These are phyloP conservation scores for Tetramorium alpestre DNA, from an alignment of 1,140 invertebrate species.

Conservation along the genomic window DNA sequence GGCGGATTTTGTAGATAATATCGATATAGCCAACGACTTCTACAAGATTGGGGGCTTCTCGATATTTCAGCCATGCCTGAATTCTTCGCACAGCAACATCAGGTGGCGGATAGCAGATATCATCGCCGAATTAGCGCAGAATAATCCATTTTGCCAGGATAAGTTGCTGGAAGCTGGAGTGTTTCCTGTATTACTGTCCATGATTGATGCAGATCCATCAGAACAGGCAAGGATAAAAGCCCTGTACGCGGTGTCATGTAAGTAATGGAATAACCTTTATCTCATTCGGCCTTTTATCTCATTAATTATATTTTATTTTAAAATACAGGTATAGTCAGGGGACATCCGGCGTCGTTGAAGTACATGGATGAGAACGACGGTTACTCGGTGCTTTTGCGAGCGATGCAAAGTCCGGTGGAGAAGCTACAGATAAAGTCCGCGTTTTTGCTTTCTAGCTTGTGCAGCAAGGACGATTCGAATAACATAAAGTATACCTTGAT, in stretches of 20 bases:
- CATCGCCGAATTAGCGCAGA: conserved; percentile 91
- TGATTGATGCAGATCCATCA: conserved; percentile 88
- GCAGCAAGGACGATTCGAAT: conserved; percentile 86
- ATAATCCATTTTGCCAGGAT: conserved; percentile 92
- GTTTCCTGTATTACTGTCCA: conserved; percentile 88
- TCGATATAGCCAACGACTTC: conserved; percentile 93
- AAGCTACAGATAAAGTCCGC: conserved; percentile 90
- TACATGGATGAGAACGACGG: conserved; percentile 88
- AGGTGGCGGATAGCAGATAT: conserved; percentile 88
- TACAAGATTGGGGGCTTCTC: conserved; percentile 92
- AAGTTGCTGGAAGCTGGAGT: conserved; percentile 88
- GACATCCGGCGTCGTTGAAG: conserved; percentile 86
- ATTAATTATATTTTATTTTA: conserved; percentile 1
- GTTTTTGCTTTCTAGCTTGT: conserved; percentile 89
- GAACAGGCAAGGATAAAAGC: conserved; percentile 88
- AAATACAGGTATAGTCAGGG: conserved; percentile 87
- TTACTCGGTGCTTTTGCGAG: conserved; percentile 87
- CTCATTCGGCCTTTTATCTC: not conserved
- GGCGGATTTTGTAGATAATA: conserved; percentile 88
- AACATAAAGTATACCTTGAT: conserved; percentile 85
- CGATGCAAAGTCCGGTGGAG: conserved; percentile 87
- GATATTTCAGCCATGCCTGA: conserved; percentile 89
- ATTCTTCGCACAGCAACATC: conserved; percentile 87
- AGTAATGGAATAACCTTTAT: conserved; percentile 71
- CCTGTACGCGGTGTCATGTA: conserved; percentile 92